Conservation (phyloP, 1,140 invertebrate genomes). For the Uloborus diversus region DNA sequence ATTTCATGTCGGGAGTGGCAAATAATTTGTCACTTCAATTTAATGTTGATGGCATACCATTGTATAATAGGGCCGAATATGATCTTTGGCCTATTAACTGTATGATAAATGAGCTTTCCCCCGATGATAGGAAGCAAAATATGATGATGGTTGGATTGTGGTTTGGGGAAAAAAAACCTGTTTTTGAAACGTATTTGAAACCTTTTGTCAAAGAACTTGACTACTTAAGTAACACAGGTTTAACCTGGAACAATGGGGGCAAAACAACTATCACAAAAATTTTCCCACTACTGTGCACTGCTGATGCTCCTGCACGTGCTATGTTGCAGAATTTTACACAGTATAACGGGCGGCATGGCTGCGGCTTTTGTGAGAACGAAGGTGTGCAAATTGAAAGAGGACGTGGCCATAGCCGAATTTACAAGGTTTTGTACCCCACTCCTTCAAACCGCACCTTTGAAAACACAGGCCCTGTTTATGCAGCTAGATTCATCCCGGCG, state of each 20-base stretch:
- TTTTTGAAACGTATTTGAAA: no score
- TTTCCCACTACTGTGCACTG: neutral
- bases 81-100: conserved; percentile 9
- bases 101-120: neutral
- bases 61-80: conserved; percentile 2
- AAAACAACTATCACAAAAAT: neutral
- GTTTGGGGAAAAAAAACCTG: conserved; percentile 4
- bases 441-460: neutral
- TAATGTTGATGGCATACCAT: no score
- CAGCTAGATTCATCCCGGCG: no score
- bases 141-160: conserved; percentile 5
- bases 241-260: neutral
- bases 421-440: neutral
- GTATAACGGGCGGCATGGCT: neutral
- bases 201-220: conserved; percentile 1
- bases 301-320: conserved; percentile 2
- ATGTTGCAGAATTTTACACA: conserved; percentile 2
- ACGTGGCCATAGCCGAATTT: neutral
- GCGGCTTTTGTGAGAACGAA: neutral
- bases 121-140: neutral
- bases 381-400: neutral
- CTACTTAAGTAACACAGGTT: no score
- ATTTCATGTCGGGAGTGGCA: neutral
- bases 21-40: no score
- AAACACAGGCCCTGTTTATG: no score